A percentile compares a stretch with the other conserved stretches of the same genome.
phyloP scores from a whole-genome alignment of 2,113 vertebrate genomes.

The Tychaedon coryphoeus region DNA sequence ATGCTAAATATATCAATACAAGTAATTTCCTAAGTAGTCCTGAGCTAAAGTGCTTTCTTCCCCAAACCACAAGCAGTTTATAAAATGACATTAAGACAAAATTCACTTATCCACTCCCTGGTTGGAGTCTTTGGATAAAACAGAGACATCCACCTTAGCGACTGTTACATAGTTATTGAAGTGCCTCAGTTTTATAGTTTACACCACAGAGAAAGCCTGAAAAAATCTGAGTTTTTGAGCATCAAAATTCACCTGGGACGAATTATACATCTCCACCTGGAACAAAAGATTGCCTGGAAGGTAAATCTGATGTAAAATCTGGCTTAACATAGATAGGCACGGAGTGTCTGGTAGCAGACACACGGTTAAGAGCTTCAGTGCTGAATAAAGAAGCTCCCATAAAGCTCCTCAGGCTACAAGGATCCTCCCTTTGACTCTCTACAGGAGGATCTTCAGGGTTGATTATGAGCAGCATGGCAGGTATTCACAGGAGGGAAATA shows the following conservation, averaged over 20 bases:
- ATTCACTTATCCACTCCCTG: slow-evolving; percentile 7
- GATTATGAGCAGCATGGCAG: neutral
- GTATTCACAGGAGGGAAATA: neutral
- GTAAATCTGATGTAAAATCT: neutral
- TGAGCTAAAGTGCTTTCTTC: slow-evolving; percentile 19
- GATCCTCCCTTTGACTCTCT: neutral
- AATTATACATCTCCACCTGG: neutral
- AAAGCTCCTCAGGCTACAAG: neutral
- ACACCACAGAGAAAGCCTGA: neutral
- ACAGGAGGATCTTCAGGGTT: neutral
- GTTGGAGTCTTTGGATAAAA: neutral
- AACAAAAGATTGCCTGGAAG: neutral
- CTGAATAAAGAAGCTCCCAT: neutral
- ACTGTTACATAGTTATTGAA: neutral
- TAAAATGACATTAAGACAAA: neutral
- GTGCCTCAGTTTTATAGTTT: neutral
- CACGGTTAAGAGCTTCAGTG: neutral
- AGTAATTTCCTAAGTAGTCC: slow-evolving; percentile 34
- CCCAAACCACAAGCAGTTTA: slow-evolving; percentile 14
- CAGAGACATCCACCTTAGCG: neutral
- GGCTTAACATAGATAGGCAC: neutral
- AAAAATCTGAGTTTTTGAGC: neutral
- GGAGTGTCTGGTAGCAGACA: neutral
- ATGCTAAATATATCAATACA: slow-evolving; percentile 35
- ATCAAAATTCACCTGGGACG: neutral